phyloP scores from a whole-genome alignment of 2,888 invertebrate genomes.

The Pristionchus mayeri region DNA sequence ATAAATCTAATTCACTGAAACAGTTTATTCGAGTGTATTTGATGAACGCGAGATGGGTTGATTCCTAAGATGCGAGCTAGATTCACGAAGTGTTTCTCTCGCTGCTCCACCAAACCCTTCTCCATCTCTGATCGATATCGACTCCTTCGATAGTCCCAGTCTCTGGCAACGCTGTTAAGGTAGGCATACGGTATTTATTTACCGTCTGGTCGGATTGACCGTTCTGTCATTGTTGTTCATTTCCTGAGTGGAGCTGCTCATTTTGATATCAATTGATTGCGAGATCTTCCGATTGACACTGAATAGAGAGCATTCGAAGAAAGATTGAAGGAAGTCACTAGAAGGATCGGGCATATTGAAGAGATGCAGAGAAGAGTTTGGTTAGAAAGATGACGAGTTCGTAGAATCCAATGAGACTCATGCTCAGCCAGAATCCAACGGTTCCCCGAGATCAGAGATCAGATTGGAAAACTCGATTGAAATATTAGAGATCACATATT shows the following conservation, averaged over 20 bases:
- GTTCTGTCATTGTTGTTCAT: conserved; percentile 33
- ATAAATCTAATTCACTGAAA: conserved; percentile 2
- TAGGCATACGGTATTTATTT: not conserved
- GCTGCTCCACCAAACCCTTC: conserved; percentile 20
- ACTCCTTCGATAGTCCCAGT: conserved; percentile 37
- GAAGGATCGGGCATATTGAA: not conserved
- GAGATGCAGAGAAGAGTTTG: not conserved
- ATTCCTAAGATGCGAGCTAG: conserved; percentile 47
- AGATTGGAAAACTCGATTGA: conserved; percentile 33
- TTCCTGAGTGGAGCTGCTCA: not conserved
- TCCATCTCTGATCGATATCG: conserved; percentile 39
- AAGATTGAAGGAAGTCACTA: not conserved
- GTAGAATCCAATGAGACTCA: conserved; percentile 45
- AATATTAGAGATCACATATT: not conserved
- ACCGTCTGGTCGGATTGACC: not conserved
- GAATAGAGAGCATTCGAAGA: not conserved
- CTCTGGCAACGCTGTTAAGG: not conserved
- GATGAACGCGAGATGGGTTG: conserved; percentile 2
- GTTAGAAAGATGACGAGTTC: conserved; percentile 13
- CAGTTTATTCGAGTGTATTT: not conserved
- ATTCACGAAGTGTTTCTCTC: not conserved
- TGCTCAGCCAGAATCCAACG: conserved; percentile 47
- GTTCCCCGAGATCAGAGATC: conserved; percentile 48
- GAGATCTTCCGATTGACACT: conserved; percentile 24
- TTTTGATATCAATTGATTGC: not conserved